phyloP scores from a whole-genome alignment of 2,888 invertebrate species.

The Acleris emargana region DNA sequence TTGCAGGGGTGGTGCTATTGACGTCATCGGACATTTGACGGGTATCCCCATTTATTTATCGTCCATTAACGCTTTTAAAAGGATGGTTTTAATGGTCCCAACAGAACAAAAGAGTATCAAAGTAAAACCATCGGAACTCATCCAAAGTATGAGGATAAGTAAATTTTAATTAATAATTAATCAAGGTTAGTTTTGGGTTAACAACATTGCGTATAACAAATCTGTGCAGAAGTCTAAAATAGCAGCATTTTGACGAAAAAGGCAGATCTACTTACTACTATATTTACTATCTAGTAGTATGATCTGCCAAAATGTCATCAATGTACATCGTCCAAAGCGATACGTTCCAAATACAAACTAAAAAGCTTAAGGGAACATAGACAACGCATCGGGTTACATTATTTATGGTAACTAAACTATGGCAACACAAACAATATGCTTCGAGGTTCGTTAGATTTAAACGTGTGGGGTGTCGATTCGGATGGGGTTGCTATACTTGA shows the following conservation, averaged over 20 bases:
- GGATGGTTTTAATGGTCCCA: background rate
- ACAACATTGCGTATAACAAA: too few species aligned
- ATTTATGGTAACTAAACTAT: slow-evolving; percentile 71
- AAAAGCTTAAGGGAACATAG: slow-evolving; percentile 41
- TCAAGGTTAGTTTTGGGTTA: too few species aligned
- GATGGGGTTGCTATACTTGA: slow-evolving; percentile 32
- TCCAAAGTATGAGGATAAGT: too few species aligned
- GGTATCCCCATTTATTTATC: slow-evolving; percentile 16
- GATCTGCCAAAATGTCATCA: background rate
- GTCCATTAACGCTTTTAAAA: slow-evolving; percentile 18
- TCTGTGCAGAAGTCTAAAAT: too few species aligned
- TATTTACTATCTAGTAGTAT: background rate
- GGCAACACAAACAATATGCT: slow-evolving; percentile 77
- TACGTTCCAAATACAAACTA: slow-evolving; percentile 14
- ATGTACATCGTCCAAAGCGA: slow-evolving; percentile 14
- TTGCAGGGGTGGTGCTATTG: slow-evolving; percentile 42
- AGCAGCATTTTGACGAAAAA: too few species aligned
- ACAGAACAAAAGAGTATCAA: too few species aligned
- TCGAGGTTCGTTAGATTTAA: slow-evolving; percentile 63
- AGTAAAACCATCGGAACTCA: too few species aligned
- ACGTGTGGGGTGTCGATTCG: slow-evolving; percentile 46
- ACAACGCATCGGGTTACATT: slow-evolving; percentile 50
- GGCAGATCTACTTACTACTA: too few species aligned
- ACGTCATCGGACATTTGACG: background rate
- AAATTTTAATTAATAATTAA: too few species aligned